Evolutionary conservation across 1,140 invertebrate species (phyloP), one percentile per base, ranked within the genome.

Genomic region (Bombus terrestris): DNA sequence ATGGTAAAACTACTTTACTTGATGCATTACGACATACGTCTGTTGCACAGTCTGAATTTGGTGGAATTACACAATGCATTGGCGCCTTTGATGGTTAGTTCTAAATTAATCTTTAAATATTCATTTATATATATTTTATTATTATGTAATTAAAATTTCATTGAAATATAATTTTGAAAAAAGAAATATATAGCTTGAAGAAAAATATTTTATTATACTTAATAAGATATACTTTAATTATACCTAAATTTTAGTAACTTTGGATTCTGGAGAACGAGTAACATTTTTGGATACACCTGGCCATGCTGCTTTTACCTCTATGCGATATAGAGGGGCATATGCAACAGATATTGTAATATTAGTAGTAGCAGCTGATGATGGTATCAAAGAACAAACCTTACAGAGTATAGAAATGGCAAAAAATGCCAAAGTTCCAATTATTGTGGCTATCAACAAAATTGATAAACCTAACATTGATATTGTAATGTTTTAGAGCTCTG

Each of bases 271-370:
- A 3, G 97, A 98, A 71, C 96, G 93, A 72, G 97, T 99, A 59
- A 99, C 99, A 15, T 99, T 99, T 96, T 93, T 99, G 78, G 99
- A 99, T 94, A 99, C 99, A n/a, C 99, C 99, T n/a, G 99, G 99
- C 0, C 99, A 99, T 96, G 99, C 99, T 37, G 99, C 99, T 15
- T 99, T 99, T 94, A 97, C 96, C 75, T 96, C 98, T 1, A 99
- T 99, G 98, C 95, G 99, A 91, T 96, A 97, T 66, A 96, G 99
- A 82, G 99, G 99, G 28, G 99, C 99, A 3, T 95, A 97, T 85
- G 96, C 97, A 62, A 99, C 99, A 0, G 99, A 99, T 94, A 98
- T 99, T 79, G 97, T 99, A 53, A 97, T 99, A 69, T 95, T 99
- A 47, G 99, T 99, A 57, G 98, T 99, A 66, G 99, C 99, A 25